Evolutionary conservation across 2,113 vertebrate species (phyloP), one percentile per base, ranked within the genome.

Genomic region (Chaetodon auriga): DNA sequence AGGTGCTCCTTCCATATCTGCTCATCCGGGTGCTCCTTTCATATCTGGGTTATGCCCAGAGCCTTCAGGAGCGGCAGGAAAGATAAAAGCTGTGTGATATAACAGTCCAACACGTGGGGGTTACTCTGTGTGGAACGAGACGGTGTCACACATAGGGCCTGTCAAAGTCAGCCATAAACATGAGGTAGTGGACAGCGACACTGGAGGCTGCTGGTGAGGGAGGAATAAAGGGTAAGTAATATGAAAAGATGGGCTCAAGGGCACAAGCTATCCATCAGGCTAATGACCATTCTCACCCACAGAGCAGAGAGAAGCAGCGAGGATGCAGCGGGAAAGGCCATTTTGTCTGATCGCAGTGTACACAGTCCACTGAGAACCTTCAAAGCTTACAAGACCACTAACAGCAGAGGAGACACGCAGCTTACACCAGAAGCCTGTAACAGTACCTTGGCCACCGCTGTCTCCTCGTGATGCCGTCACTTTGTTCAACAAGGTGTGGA

Each of bases 361-460:
- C 75, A 77, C 72, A 78, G 68, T 71, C 61, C 70, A 78, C 53
- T 71, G 64, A 80, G 68, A 69, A 70, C 63, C 49, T n/a, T 54
- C 49, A 43, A 66, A 41, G 72, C 15, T 19, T 55, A 30, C 35
- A 65, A 51, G 49, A 25, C 51, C 55, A 21, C 57, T 63, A 46
- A 72, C 61, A 25, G 55, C 68, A 23, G 63, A 68, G 19, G 0
- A 25, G 21, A 74, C 35, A 21, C 62, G 58, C 65, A 12, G 18
- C 25, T 53, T 36, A 8, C 21, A 13, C n/a, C 11, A 6, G 18
- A 61, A 71, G 73, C 43, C 23, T 58, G 51, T 21, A 62, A 75
- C 45, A 60, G 61, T 94, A 99, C 98, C 98, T 97, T 99, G 98
- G 46, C 98, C 98, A 71, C 97, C 97, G 14, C 97, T 97, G 92